A percentile compares a stretch with the other conserved stretches of the same genome.
Evolutionary conservation across 2,797 vertebrate species (phyloP).

Genomic region (Schizothorax lantsangensis): DNA sequence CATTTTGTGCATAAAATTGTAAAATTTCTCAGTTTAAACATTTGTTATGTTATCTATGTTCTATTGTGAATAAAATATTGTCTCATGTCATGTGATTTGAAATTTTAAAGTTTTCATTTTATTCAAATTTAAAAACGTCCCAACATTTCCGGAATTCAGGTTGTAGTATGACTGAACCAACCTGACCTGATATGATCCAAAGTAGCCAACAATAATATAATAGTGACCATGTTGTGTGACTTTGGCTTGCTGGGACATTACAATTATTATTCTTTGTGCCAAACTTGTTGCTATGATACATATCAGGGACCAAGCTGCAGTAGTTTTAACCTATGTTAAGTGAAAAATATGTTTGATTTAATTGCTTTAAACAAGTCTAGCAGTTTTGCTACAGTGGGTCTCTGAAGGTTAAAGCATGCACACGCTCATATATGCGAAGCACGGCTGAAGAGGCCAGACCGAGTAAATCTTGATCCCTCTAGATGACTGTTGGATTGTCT

Average conservation of each 20-base stretch:
- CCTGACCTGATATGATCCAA: not conserved
- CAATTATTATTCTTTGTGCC: not conserved
- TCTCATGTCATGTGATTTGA: too few relatives aligned
- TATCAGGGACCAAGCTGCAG: not conserved
- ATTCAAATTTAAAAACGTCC: too few relatives aligned
- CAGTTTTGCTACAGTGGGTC: not conserved
- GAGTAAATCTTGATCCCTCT: slow-evolving; percentile 1
- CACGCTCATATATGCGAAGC: not conserved
- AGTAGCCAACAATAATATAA: not conserved
- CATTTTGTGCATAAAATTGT: too few relatives aligned
- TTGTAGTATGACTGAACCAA: too few relatives aligned
- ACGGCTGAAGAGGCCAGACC: not conserved
- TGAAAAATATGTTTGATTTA: not conserved
- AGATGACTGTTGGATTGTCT: slow-evolving; percentile 11
- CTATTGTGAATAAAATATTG: too few relatives aligned
- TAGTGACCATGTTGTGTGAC: not conserved
- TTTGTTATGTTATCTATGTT: too few relatives aligned
- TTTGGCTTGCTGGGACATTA: not conserved
- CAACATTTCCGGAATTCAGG: too few relatives aligned
- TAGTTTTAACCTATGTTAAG: not conserved
- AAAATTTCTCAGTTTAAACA: too few relatives aligned
- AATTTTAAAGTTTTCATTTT: too few relatives aligned
- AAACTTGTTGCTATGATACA: not conserved
- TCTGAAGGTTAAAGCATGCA: not conserved
- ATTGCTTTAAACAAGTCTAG: not conserved